Percentiles rank a stretch among this genome's conserved stretches.
These are phyloP conservation scores for Balaeniceps rex DNA, from an alignment of 2,113 vertebrate species.

Conservation along the genomic window DNA sequence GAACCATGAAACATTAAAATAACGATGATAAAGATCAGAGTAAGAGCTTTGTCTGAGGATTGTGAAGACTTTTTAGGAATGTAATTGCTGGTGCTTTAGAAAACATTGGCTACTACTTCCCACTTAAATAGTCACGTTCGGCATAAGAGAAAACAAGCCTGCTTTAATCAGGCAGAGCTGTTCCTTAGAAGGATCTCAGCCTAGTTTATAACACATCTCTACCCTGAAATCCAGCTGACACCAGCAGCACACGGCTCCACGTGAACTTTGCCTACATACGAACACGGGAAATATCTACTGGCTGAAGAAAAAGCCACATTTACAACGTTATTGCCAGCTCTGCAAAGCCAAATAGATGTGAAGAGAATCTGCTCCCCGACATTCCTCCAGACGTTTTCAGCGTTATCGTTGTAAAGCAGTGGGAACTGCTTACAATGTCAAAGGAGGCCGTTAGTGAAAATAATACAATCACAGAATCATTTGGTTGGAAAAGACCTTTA, in stretches of 20 bases:
- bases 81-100: neutral
- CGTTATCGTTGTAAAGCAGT: fast-evolving
- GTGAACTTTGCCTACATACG: neutral
- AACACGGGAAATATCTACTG: neutral
- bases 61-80: neutral
- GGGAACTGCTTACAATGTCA: neutral
- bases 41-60: neutral
- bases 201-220: neutral
- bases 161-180: neutral
- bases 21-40: neutral
- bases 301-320: neutral
- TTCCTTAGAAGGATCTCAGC: neutral
- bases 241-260: neutral
- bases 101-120: neutral
- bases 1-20: neutral
- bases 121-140: neutral
- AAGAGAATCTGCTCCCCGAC: neutral
- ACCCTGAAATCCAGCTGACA: neutral
- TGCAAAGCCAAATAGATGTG: neutral
- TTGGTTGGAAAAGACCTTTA: no score
- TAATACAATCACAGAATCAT: no score
- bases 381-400: neutral
- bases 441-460: neutral
- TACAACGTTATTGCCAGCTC: neutral
- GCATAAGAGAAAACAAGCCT: neutral